Evolutionary conservation across 2,888 invertebrate genomes (phyloP), one percentile per base, ranked within the genome.

Genomic region (Neria commutata): DNA sequence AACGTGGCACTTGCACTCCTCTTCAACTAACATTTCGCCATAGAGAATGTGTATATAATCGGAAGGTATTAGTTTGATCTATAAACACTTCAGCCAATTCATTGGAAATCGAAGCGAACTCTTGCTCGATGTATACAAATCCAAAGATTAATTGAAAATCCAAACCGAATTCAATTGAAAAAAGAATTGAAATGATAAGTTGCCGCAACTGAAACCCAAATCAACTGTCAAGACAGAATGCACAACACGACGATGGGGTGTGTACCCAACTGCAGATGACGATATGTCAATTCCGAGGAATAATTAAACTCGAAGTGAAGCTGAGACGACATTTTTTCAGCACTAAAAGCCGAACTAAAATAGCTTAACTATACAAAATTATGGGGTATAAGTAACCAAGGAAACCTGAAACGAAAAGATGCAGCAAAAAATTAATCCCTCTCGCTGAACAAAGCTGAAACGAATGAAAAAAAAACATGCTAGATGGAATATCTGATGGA

Each of bases 321-420:
- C 73, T 72, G 72, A n/a, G n/a, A 72, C 72, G 72, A 72, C 72
- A 72, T 73, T 70, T 73, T 72, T 72, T n/a, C n/a, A 73, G 72
- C 70, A 71, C 72, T 72, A 71, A 72, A 72, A 73, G 68, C 70
- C 66, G 68, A 70, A 72, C 73, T 73, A 72, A 73, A 42, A 21
- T 17, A 42, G n/a, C 37, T 37, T 14, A 37, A 37, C 29, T 29
- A n/a, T n/a, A n/a, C 29, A 6, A 29, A 29, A 29, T 29, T 29
- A 11, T 11, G 6, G 29, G 29, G 29, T 8, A 29, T 29, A 29
- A 11, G 11, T 8, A 29, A 6, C 6, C 29, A 11, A 29, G 11
- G 6, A 29, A 29, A 29, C n/a, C n/a, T 29, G 29, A 29, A 11
- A 29, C 6, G 11, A 29, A 29, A 29, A 8, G 11, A 29, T 29